These are phyloP conservation scores for Campaea margaritaria DNA, from an alignment of 2,888 invertebrate genomes.

Conservation along the genomic window DNA sequence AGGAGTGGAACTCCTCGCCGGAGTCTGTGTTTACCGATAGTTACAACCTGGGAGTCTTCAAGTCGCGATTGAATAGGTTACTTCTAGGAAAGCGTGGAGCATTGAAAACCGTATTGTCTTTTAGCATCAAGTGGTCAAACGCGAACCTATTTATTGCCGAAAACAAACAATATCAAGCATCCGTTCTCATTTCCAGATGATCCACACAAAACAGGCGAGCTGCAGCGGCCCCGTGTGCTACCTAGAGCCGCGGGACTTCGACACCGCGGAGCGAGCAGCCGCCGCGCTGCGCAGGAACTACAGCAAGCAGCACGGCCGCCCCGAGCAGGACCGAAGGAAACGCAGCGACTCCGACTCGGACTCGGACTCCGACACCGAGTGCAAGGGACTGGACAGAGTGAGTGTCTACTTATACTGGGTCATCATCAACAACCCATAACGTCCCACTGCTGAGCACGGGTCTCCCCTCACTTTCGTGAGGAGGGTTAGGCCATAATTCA, in stretches of 20 bases:
- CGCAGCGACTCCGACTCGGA: conserved; percentile 85
- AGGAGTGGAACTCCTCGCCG: no score
- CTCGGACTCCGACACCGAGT: conserved; percentile 85
- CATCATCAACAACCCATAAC: no score
- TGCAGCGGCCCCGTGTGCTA: conserved; percentile 74
- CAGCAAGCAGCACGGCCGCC: conserved; percentile 80
- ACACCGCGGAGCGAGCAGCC: conserved; percentile 47
- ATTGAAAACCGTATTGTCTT: no score
- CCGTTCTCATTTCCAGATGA: conserved; percentile 55
- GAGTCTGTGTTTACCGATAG: no score
- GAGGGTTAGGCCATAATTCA: no score
- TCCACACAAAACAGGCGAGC: conserved; percentile 66
- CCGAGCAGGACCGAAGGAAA: conserved; percentile 74
- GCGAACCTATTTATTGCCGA: no score
- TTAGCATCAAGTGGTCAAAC: no score
- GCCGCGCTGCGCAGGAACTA: conserved; percentile 60
- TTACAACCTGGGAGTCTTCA: no score
- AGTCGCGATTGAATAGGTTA: no score
- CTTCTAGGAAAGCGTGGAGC: no score
- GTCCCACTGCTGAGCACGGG: no score
- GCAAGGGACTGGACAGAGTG: conserved; percentile 81
- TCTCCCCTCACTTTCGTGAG: no score
- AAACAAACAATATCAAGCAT: background rate
- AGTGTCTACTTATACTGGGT: conserved; percentile 41
- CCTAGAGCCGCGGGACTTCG: conserved; percentile 56